Evolutionary conservation across 1,140 invertebrate genomes (phyloP).

Genomic region (Adelges cooleyi): DNA sequence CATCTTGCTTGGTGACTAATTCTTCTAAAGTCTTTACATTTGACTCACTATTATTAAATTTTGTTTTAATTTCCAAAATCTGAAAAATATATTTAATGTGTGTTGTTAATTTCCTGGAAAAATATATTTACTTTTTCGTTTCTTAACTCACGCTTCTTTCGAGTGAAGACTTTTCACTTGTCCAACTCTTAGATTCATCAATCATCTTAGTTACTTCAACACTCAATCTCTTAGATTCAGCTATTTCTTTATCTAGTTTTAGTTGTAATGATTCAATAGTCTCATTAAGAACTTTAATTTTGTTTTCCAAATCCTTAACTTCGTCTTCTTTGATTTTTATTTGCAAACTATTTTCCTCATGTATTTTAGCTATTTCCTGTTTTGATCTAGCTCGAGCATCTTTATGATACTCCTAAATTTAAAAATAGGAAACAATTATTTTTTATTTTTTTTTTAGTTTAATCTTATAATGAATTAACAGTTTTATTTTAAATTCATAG

Average conservation of each 20-base stretch:
- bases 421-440: neutral
- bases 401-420: slow-evolving; percentile 8
- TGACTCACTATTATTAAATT: slow-evolving; percentile 12
- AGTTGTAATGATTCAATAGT: neutral
- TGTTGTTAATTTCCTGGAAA: neutral
- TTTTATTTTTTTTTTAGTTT: neutral
- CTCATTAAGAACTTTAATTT: neutral
- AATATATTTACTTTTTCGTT: neutral
- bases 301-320: neutral
- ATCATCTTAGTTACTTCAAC: neutral
- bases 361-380: slow-evolving; percentile 7
- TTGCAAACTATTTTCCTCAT: neutral
- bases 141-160: neutral
- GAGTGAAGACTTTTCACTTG: slow-evolving; percentile 7
- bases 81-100: neutral
- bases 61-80: slow-evolving; percentile 22
- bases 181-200: neutral
- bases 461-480: neutral
- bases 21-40: slow-evolving; percentile 18
- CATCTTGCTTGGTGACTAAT: slow-evolving; percentile 6
- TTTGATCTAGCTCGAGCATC: slow-evolving; percentile 6
- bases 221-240: neutral
- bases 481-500: too few relatives aligned
- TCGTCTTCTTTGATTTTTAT: slow-evolving; percentile 21
- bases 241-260: slow-evolving; percentile 12